Percentiles rank a stretch among this genome's conserved stretches.
Evolutionary conservation across 1,140 invertebrate genomes (phyloP).

Genomic region (Steinernema khuongi): DNA sequence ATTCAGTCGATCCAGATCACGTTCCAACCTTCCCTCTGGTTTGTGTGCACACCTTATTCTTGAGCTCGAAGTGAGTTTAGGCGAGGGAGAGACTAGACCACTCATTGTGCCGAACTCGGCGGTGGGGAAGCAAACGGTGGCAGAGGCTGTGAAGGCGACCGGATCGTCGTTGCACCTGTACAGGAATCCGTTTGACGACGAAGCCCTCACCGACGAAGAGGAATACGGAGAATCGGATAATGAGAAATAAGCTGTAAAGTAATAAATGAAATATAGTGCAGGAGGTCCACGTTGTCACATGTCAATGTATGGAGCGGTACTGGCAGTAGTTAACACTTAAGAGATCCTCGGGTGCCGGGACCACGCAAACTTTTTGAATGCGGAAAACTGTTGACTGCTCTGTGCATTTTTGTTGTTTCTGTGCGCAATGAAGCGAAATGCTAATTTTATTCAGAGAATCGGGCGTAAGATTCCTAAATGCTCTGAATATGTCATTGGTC

Average conservation of each 20-base stretch:
- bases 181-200: constrained; percentile 36
- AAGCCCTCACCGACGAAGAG: constrained; percentile 26
- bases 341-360: too few species aligned
- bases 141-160: constrained; percentile 37
- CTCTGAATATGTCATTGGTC: constrained; percentile 23
- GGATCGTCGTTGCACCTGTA: constrained; percentile 39
- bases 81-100: constrained; percentile 5
- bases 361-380: too few species aligned
- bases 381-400: too few species aligned
- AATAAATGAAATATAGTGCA: not conserved
- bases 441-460: not conserved
- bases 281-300: too few species aligned
- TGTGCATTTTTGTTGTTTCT: too few species aligned
- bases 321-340: too few species aligned
- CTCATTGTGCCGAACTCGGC: constrained; percentile 23
- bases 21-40: constrained; percentile 26
- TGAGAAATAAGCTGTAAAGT: constrained; percentile 17
- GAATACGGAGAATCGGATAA: constrained; percentile 25
- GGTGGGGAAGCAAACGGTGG: constrained; percentile 41
- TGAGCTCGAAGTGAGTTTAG: constrained; percentile 14
- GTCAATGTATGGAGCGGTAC: too few species aligned
- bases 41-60: not conserved
- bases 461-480: not conserved
- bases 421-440: too few species aligned
- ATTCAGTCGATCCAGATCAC: not conserved